Base-by-base conservation (phyloP, 1,140 invertebrate genomes). In the Oryctes rhinoceros region DNA sequence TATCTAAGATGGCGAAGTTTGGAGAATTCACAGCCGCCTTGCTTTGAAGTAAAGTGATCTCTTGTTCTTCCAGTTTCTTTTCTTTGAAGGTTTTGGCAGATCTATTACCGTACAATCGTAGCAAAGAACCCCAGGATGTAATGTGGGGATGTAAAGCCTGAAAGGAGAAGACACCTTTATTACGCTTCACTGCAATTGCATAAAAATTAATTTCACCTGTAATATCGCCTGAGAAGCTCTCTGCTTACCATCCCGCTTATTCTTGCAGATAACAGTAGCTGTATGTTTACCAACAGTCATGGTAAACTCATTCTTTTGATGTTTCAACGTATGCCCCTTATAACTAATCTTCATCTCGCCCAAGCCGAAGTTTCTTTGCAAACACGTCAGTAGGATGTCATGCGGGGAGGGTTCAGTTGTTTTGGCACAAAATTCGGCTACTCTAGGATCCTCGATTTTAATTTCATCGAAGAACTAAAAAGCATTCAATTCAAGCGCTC, bases 201-300 rank as follows among this genome's bases (percentile, higher is more conserved):
- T 80, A 82, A 78, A 53, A 77, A 81, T 13, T 49, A 10, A 59
- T 13, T 78, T 71, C 24, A 71, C 65, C 88, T 98, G 95, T 44
- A 99, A 87, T 83, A 99, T 97, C n/a, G 95, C 93, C 89, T 99
- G 98, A 15, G 97, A 96, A 11, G 97, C 97, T 83, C 95, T 89
- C 86, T 99, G 98, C 88, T 99, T 99, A n/a, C 97, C 98, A 85
- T 98, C 97, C 84, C 96, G 93, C 89, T 99, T 99, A 89, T 99
- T 99, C 85, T 97, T 96, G 87, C 97, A 98, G 9, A 93, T 90
- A 20, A 96, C 95, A n/a, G 93, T 93, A 5, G 95, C 95, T 15
- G 92, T 94, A 85, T 99, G 96, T 86, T 97, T 96, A 15, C 97
- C 97, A 71, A 98, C 97, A 11, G 92, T 94, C 96, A 99, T 98